Conservation (phyloP, 2,888 invertebrate species). For the Drosophila kambysellisi region DNA sequence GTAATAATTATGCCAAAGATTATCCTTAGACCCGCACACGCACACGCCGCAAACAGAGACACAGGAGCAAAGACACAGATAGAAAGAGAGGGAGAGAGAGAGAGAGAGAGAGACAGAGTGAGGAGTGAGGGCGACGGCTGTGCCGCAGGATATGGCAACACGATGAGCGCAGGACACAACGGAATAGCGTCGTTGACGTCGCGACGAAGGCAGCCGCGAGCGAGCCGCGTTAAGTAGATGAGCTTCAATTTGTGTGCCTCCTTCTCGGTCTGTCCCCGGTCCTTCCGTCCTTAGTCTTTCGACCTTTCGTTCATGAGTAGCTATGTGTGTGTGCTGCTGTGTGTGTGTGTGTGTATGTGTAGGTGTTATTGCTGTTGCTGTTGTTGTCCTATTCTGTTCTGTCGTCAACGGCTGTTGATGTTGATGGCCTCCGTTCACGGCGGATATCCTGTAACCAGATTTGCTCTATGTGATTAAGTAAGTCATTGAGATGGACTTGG, state of each 20-base stretch:
- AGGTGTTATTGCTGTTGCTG: conserved; percentile 18
- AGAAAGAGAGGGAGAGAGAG: background rate
- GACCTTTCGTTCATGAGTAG: conserved; percentile 18
- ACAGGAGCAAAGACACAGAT: background rate
- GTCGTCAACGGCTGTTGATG: conserved; percentile 55
- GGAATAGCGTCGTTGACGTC: conserved; percentile 51
- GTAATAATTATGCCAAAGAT: conserved; percentile 82
- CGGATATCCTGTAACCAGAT: conserved; percentile 81
- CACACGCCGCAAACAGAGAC: conserved; percentile 28
- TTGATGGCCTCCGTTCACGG: conserved; percentile 67
- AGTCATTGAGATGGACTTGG: conserved; percentile 76
- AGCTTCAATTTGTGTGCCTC: conserved; percentile 74
- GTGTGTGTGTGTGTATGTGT: conserved; percentile 8
- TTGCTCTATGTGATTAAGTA: conserved; percentile 81
- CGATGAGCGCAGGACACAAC: conserved; percentile 56
- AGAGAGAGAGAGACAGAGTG: background rate
- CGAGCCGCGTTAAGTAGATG: conserved; percentile 76
- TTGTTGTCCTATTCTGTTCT: conserved; percentile 56
- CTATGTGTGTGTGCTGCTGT: background rate
- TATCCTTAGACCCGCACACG: conserved; percentile 73
- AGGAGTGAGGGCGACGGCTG: conserved; percentile 57
- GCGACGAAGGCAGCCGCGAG: conserved; percentile 70
- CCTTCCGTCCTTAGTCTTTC: conserved; percentile 28
- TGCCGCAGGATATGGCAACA: conserved; percentile 72
- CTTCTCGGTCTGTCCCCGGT: conserved; percentile 21